Evolutionary conservation across 1,140 invertebrate species (phyloP), one percentile per base, ranked within the genome.

Genomic region (Lasaia peninsularis): DNA sequence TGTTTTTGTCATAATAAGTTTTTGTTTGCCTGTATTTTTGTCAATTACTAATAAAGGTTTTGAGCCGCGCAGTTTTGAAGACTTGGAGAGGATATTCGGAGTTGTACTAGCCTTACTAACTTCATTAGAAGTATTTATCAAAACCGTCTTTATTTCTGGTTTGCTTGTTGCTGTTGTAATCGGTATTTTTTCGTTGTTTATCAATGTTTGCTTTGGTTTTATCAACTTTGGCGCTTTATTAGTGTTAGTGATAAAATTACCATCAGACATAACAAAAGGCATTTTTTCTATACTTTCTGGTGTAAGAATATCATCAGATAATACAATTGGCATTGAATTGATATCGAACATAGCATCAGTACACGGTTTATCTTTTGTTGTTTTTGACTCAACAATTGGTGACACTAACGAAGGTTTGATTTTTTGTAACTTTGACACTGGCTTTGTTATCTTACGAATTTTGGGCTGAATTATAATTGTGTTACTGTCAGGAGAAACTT

Each of bases 281-380:
- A 93, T 92, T 65, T 92, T 92, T 58, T 93, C 92, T 31, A 93
- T 92, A 56, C 67, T 87, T 60, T 88, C 83, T 21, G 83, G 78
- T 24, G 86, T 84, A 44, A 94, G 74, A 33, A 93, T 88, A 66
- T 94, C 92, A 61, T 94, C 93, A 10, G 92, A 92, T 9, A 94
- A 71, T 1, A 94, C 92, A 58, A 94, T 92, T 1, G 94, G 94
- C 92, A 94, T 94, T 14, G 93, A 93, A 76, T 93, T 92, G 20
- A 94, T 94, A 69, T 94, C 93, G 55, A 94, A 91, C 16, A 93
- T 89, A 66, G 91, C 86, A n/a, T 94, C 92, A 50, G 88, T 50
- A 10, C 55, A 64, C 31, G 20, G 16, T 58, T 28, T 63, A 14
- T 71, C 67, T 31, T 71, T 71, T 2, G 54, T 49, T 20, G 49